Evolutionary conservation across 2,888 invertebrate genomes (phyloP), one percentile per base, ranked within the genome.

Genomic region (Napeogenes sylphis): DNA sequence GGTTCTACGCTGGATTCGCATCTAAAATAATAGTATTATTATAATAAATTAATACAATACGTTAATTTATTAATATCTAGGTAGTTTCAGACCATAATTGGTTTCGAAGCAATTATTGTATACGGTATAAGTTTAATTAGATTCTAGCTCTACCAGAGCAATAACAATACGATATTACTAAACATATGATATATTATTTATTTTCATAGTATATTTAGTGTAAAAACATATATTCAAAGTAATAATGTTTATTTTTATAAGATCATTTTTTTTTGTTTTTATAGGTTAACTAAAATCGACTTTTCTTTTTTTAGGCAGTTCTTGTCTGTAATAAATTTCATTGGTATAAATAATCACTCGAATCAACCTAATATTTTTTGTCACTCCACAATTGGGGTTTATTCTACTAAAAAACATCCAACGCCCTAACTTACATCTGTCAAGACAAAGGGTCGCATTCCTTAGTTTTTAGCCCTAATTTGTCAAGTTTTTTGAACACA

Each of bases 371-470:
- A n/a, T 21, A 13, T 61, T 55, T 61, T 64, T 63, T 51, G 54
- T 35, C n/a, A 13, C 21, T 21, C 32, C 59, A 58, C 53, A 56
- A 54, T 65, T 58, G 54, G 32, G 57, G 47, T 61, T 65, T 65
- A 58, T 57, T 55, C 38, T 45, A 35, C 45, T 54, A 45, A 68
- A 68, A 71, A 69, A 68, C 65, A 67, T 61, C 64, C 68, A 65
- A 66, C 63, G 64, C 67, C 60, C 62, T 60, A 58, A 46, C 45
- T 53, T 71, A 73, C 72, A 73, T 71, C 71, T 73, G 72, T 72
- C 72, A 71, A 71, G 71, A 75, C 75, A 76, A 75, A 77, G 77
- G 76, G 77, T 74, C 72, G 67, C 70, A 79, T 80, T 79, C 80
- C 75, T 65, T 59, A 58, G 62, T 65, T 75, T 78, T 79, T 74